Evolutionary conservation across 2,797 vertebrate genomes (phyloP).

Genomic region (Brachyrhaphis roseni): DNA sequence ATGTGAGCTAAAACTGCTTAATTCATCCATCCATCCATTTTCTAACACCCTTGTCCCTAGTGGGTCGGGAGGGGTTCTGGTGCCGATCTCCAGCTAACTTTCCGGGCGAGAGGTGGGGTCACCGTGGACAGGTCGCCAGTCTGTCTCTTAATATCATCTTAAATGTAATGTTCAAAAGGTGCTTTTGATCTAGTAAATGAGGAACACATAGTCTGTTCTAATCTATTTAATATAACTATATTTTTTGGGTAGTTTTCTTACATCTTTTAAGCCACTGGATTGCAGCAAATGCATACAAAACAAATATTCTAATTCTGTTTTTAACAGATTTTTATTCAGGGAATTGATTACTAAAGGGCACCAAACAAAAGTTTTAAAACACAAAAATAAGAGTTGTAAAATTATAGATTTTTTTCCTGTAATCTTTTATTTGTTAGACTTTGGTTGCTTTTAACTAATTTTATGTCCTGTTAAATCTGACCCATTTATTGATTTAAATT

Average conservation of each 20-base stretch:
- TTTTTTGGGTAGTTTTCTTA: not conserved
- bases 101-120: no score
- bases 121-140: no score
- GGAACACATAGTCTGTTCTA: not conserved
- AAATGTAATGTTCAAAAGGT: not conserved
- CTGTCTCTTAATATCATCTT: not conserved
- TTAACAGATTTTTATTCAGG: not conserved
- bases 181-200: not conserved
- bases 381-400: not conserved
- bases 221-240: not conserved
- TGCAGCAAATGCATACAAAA: not conserved
- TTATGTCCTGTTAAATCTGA: not conserved
- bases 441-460: not conserved
- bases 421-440: not conserved
- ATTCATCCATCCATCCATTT: no score
- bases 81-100: no score
- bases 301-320: not conserved
- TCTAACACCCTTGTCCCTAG: no score
- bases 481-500: not conserved
- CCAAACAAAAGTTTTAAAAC: not conserved
- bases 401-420: not conserved
- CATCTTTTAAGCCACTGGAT: not conserved
- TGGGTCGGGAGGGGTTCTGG: no score
- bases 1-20: not conserved
- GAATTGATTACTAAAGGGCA: not conserved